Conservation (phyloP, 2,888 invertebrate species). For the Scaptomyza cyrtandrae region DNA sequence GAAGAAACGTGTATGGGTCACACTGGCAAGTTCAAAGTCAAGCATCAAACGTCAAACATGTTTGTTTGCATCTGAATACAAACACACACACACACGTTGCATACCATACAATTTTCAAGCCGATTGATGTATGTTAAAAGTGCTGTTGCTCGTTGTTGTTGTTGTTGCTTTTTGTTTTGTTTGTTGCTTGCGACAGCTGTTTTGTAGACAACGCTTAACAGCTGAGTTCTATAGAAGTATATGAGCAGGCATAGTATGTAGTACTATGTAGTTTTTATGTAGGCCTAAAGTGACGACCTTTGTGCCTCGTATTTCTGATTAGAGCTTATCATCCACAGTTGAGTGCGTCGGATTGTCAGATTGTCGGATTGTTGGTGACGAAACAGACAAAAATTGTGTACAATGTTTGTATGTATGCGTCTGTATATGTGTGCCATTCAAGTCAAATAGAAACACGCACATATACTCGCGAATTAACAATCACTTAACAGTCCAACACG, state of each 20-base stretch:
- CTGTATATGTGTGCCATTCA: constrained; percentile 9
- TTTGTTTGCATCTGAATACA: constrained; percentile 31
- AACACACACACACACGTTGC: background rate
- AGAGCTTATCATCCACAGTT: constrained; percentile 41
- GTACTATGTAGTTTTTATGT: background rate
- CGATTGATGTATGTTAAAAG: constrained; percentile 35
- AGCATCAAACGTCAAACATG: constrained; percentile 52
- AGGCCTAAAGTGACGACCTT: constrained; percentile 34
- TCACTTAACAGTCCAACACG: constrained; percentile 47
- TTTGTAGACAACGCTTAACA: constrained; percentile 7
- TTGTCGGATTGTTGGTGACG: constrained; percentile 38
- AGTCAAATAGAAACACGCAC: constrained; percentile 6
- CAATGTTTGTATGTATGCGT: constrained; percentile 4
- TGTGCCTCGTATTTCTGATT: constrained; percentile 33
- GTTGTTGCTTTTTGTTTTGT: background rate
- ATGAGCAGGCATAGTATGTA: no score
- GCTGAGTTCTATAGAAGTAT: constrained; percentile 11
- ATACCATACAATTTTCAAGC: background rate
- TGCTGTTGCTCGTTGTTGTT: background rate
- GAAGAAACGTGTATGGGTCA: constrained; percentile 12
- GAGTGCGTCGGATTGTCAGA: no score
- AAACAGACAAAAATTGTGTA: constrained; percentile 26
- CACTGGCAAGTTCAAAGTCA: constrained; percentile 67
- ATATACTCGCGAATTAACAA: constrained; percentile 13
- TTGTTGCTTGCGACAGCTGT: constrained; percentile 19